Evolutionary conservation across 2,888 invertebrate species (phyloP).

Genomic region (Piscicola geometra): DNA sequence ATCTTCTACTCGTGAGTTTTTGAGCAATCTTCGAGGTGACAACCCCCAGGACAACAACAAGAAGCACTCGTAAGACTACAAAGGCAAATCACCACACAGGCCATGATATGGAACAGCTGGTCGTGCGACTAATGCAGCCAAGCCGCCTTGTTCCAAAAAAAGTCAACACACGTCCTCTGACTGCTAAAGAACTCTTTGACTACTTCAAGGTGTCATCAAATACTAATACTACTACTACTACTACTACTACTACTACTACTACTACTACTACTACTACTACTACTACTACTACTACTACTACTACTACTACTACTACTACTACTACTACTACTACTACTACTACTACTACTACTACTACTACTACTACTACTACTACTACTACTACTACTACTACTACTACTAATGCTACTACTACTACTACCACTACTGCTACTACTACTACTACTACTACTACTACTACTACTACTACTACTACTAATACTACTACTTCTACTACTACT

Average conservation of each 20-base stretch:
- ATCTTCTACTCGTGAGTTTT: too few relatives aligned
- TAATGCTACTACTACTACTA: not conserved
- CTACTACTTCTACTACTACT: conserved; percentile 40
- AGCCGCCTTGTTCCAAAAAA: too few relatives aligned
- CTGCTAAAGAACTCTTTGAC: too few relatives aligned
- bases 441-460: conserved; percentile 1
- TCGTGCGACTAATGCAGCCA: too few relatives aligned
- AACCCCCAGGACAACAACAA: too few relatives aligned
- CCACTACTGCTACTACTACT: conserved; percentile 10
- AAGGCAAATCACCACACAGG: too few relatives aligned
- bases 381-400: conserved; percentile 19
- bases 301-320: conserved; percentile 21
- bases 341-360: conserved; percentile 24
- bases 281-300: conserved; percentile 22
- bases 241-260: conserved; percentile 16
- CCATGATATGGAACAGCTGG: too few relatives aligned
- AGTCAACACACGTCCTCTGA: too few relatives aligned
- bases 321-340: conserved; percentile 20
- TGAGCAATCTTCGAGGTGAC: too few relatives aligned
- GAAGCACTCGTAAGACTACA: too few relatives aligned
- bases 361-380: conserved; percentile 19
- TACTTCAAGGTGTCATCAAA: too few relatives aligned
- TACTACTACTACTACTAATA: conserved; percentile 1
- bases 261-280: conserved; percentile 16
- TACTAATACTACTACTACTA: conserved; percentile 13